Base-by-base conservation (phyloP, 1,140 invertebrate genomes). In the Melitaea cinxia region DNA sequence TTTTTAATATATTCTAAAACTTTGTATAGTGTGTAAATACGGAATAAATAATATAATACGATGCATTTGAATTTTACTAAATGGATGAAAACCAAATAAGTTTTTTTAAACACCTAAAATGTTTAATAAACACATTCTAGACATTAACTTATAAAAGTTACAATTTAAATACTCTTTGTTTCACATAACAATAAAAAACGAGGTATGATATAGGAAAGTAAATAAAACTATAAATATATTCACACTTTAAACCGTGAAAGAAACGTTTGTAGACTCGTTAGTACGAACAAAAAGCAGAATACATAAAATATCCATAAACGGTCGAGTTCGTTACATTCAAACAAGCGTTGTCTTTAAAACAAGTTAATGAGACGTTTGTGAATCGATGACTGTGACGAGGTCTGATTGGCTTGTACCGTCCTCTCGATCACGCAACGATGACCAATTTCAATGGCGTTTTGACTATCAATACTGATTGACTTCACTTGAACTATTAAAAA, bases 401-500 rank as follows among this genome's bases (percentile, higher is more conserved):
- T 5, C 0, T 14, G 35, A 37, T 37, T 37, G 35, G 35, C 35
- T n/a, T n/a, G n/a, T n/a, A n/a, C n/a, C n/a, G n/a, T n/a, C n/a
- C n/a, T 5, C 35, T 37, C n/a, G 9, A 33, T 33, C 35, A 37
- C 35, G 35, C 35, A 37, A 37, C 35, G 35, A 12, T 37, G n/a
- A n/a, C 14, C 5, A 37, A 37, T 15, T 37, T 37, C 35, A 37
- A 37, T 37, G 35, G 35, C 35, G n/a, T 37, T 37, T 2, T n/a
- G n/a, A 37, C 12, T 12, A n/a, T 37, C 35, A 37, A 37, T 37
- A 12, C n/a, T 37, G 35, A 37, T 37, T 37, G 35, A 37, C 35
- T 37, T 37, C 35, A 37, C 35, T 37, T 37, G 35, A 37, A 37
- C 35, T 4, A 4, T 5, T 2, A 14, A 37, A 37, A n/a, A n/a